Base-by-base conservation (phyloP, 2,113 vertebrate species). In the Macquaria ambigua region DNA sequence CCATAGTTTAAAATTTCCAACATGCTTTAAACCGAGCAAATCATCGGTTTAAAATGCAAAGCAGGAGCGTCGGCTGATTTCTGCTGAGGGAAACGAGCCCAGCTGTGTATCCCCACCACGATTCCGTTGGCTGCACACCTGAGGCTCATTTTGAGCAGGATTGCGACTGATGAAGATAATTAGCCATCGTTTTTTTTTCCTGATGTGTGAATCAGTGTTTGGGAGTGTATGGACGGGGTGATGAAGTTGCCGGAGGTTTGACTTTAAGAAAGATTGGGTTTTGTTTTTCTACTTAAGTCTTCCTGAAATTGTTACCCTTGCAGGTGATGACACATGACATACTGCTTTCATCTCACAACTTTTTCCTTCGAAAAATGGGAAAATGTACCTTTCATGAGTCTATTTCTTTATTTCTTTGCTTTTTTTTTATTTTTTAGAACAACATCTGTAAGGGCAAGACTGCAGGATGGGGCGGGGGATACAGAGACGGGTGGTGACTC, bases 111-210 rank as follows among this genome's bases (percentile, higher is more conserved):
- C 83, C 90, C 74, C 69, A 2, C 72, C 41, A 41, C 5, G 16
- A 79, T 78, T 81, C 79, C 58, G 25, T 76, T 62, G 75, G 76
- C 76, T 86, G 85, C 77, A 88, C 93, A 94, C 91, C 92, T 93
- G 91, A 90, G 86, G 87, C 92, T 92, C 89, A 90, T 94, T 92
- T 90, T 34, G 53, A 89, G 80, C 64, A 6, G 53, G 84, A 90
- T 77, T 84, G 77, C 25, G 2, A 72, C 81, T 94, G 92, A 94
- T 93, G 92, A 94, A 79, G 87, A 91, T 92, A 93, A 94, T 94
- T 89, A 89, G 74, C 73, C 69, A 39, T 87, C 77, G 6, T 84
- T 82, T 81, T 52, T 76, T 66, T 70, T 55, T 37, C 41, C 67
- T 39, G 67, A 87, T 1, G 9, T 67, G 84, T 71, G 84, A 81